Evolutionary conservation across 2,797 vertebrate species (phyloP), one percentile per base, ranked within the genome.

Genomic region (Bufotes viridis): DNA sequence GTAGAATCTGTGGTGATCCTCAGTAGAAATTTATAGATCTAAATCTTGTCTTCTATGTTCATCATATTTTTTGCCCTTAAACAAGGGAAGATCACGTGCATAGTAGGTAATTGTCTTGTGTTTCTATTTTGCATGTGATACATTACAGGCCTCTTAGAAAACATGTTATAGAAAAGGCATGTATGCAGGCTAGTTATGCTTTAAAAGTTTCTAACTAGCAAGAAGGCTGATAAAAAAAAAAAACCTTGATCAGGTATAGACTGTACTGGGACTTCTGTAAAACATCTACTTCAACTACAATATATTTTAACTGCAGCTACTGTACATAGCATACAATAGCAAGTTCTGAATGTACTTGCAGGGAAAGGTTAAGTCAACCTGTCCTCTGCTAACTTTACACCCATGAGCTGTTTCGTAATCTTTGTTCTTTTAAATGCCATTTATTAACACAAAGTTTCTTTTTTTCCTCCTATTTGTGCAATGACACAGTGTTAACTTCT

Each of bases 291-390:
- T 58, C 24, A 79, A 29, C 76, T 24, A 58, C 51, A 57, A 57
- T 55, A 55, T 24, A 78, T 55, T 78, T 55, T 57, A 78, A 79
- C 51, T 58, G 78, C 78, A 60, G 13, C 55, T 42, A 12, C n/a
- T n/a, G n/a, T n/a, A n/a, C 55, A 42, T 60, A 22, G 18, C 67
- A 83, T 42, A 55, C 72, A 26, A 22, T 26, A 13, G 22, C 53
- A 72, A 65, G 51, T 13, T 83, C 22, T 82, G 63, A 67, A n/a
- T 65, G 60, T 29, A 63, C 34, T 81, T 63, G 17, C 51, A 55
- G 11, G 53, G 58, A 84, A 84, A 84, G 82, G 69, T 84, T 84
- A 75, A 75, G 69, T 49, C 82, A 84, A 75, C 70, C 42, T 61
- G 18, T 75, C 42, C 82, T 82, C 81, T 26, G 24, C n/a, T 67